Evolutionary conservation across 1,140 invertebrate species (phyloP).

Genomic region (Lordiphosa stackelbergi): DNA sequence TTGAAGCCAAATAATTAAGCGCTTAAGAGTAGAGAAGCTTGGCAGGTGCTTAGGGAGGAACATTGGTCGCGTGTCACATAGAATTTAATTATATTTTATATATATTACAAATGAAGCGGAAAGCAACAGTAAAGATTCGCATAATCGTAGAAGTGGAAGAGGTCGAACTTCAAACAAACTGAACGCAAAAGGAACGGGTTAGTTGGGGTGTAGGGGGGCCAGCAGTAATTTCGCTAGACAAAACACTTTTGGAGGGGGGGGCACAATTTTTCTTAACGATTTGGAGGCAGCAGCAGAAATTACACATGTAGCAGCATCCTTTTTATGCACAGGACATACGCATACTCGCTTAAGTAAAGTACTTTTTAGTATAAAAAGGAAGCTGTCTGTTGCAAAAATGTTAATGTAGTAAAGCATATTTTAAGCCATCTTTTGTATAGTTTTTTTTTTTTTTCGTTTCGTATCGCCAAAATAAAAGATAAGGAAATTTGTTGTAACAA

Average conservation of each 20-base stretch:
- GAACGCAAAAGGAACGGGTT: too few species aligned
- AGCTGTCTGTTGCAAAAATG: constrained; percentile 61
- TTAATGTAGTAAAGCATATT: constrained; percentile 78
- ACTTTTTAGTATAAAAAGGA: constrained; percentile 57
- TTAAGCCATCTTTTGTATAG: constrained; percentile 77
- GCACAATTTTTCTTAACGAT: constrained; percentile 39
- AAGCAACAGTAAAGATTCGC: constrained; percentile 2
- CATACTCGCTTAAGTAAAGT: constrained; percentile 11
- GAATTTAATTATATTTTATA: constrained; percentile 4
- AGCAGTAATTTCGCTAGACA: constrained; percentile 33
- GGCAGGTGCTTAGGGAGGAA: constrained; percentile 1
- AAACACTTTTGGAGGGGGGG: constrained; percentile 47
- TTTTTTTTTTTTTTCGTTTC: constrained; percentile 41
- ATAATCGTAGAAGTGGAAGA: too few species aligned
- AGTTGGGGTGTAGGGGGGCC: neutral
- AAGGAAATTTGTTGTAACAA: too few species aligned
- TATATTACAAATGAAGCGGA: constrained; percentile 3
- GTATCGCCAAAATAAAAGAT: constrained; percentile 16
- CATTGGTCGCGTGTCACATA: constrained; percentile 11
- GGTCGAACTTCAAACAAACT: too few species aligned
- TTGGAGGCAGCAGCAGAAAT: constrained; percentile 51
- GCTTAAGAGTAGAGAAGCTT: constrained; percentile 37
- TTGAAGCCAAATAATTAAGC: constrained; percentile 67
- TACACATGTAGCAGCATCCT: constrained; percentile 44
- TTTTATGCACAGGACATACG: constrained; percentile 44